Percentiles rank a stretch among this genome's conserved stretches.
Conservation (phyloP, 2,888 invertebrate genomes). For the Callyntrura guangdongensis region DNA sequence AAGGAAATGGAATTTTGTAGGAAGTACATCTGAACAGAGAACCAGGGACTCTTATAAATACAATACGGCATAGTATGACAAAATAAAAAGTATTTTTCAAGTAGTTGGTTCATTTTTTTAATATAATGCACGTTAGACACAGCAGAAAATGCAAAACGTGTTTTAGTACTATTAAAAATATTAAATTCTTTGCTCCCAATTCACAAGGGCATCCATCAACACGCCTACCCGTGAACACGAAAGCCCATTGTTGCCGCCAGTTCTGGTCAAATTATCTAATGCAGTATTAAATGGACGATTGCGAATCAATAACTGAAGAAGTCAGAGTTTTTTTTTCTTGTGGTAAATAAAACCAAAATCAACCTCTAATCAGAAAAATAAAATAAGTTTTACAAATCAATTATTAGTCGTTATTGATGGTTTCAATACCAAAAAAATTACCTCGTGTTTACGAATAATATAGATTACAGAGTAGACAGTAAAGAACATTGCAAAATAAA, state of each 20-base stretch:
- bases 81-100: background rate
- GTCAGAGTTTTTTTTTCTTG: background rate
- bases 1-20: background rate
- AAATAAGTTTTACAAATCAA: constrained; percentile 6
- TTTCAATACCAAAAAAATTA: background rate
- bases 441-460: background rate
- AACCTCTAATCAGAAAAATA: constrained; percentile 26
- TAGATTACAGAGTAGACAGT: background rate
- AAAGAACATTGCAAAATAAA: background rate
- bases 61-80: background rate
- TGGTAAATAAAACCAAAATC: constrained; percentile 8
- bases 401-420: constrained; percentile 10
- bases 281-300: background rate
- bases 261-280: background rate
- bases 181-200: background rate
- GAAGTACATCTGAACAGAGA: background rate
- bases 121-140: background rate
- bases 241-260: background rate
- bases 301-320: constrained; percentile 22
- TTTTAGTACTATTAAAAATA: constrained; percentile 4
- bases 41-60: background rate
- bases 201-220: background rate
- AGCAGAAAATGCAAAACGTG: background rate
- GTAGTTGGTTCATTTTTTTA: background rate
- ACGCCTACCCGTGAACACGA: background rate